These are phyloP conservation scores for Nothura maculosa DNA, from an alignment of 2,797 vertebrate genomes.

Conservation along the genomic window DNA sequence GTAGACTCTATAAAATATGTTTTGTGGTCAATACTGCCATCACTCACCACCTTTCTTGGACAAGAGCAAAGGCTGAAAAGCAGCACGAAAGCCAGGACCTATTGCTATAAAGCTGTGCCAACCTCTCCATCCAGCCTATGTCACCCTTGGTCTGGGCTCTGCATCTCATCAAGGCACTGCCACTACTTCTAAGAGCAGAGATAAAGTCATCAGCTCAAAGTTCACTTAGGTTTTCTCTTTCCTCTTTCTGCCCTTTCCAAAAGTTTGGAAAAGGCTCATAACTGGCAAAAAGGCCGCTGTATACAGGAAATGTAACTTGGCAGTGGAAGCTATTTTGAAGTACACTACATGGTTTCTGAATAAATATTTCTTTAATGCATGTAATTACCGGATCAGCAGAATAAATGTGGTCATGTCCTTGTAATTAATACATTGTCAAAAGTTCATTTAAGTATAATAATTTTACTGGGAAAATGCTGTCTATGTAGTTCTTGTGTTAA, in stretches of 20 bases:
- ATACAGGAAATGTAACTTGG: constrained; percentile 79
- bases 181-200: neutral
- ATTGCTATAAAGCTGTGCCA: neutral
- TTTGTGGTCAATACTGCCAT: fast-evolving
- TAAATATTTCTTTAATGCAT: constrained; percentile 88
- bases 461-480: constrained; percentile 83
- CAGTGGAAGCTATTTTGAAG: constrained; percentile 80
- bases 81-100: neutral
- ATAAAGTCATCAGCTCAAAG: neutral
- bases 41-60: no score
- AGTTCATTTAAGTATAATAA: constrained; percentile 89
- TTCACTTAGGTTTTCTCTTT: constrained; percentile 29
- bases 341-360: constrained; percentile 82
- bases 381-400: constrained; percentile 87
- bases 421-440: constrained; percentile 89
- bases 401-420: constrained; percentile 88
- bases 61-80: neutral
- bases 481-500: constrained; percentile 79
- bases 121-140: neutral
- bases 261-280: constrained; percentile 69
- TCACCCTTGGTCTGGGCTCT: neutral
- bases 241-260: constrained; percentile 48
- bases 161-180: neutral
- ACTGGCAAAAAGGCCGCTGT: constrained; percentile 71
- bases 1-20: neutral